Evolutionary conservation across 2,888 invertebrate genomes (phyloP), one percentile per base, ranked within the genome.

Genomic region (Salticus scenicus): DNA sequence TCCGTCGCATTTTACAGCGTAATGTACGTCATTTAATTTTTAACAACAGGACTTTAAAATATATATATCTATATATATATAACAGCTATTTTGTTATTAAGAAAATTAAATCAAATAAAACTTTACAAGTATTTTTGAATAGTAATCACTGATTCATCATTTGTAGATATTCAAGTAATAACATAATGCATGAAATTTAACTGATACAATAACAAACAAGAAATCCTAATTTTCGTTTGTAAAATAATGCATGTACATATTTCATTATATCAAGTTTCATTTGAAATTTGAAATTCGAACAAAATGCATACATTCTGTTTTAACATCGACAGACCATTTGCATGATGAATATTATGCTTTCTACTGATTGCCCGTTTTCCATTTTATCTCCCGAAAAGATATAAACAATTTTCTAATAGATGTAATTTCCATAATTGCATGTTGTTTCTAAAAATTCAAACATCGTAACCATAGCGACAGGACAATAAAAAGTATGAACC

Each of bases 321-420:
- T 24, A 24, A 1, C n/a, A 12, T 57, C 57, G 24, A 24, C 24
- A 57, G 24, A 57, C 57, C 57, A 57, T 57, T 57, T 57, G 12
- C 24, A 24, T 57, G 57, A 57, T 57, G 57, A 57, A 57, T 57
- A 24, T 24, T 24, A n/a, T 24, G 24, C 17, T 1, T 57, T 57
- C 24, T 57, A 57, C 8, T 20, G 57, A 57, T 24, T 17, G 4
- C 24, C 17, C 57, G 12, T 24, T 24, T 57, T 57, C 57, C 57
- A 24, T 57, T 57, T 57, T 57, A 57, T 24, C 24, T 4, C 24
- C 57, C 5, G n/a, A 24, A 57, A 57, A 57, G 57, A 57, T 57
- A 57, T 57, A 57, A 57, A 57, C 57, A 57, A 57, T 57, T 57
- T 57, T 57, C 57, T 57, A 57, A 57, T 57, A 57, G 57, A 57